Evolutionary conservation across 1,140 invertebrate species (phyloP), one percentile per base, ranked within the genome.

Genomic region (Drosophila parabipectinata): DNA sequence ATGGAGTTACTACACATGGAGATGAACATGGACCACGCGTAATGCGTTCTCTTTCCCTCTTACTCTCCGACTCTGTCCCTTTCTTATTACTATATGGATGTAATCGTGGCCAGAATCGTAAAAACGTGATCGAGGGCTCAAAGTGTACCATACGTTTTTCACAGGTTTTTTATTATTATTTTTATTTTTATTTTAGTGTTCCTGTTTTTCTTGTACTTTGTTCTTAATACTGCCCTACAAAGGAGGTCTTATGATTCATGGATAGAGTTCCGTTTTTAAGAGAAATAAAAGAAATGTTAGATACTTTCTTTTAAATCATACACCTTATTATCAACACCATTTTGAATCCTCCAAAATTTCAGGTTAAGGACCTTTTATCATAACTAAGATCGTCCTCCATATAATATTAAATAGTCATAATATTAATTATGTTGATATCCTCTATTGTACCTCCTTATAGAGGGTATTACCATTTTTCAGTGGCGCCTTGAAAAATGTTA

Each of bases 81-180:
- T 74, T 66, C 62, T 26, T 8, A 51, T 66, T 74, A 32, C 15
- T 44, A 44, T 18, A 44, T 44, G n/a, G n/a, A n/a, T n/a, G 69
- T 88, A 85, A 85, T 88, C 82, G 82, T 85, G 78, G 74, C 69
- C 64, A 63, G 82, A 85, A 85, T 85, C 82, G 78, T 87, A 37
- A 85, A 87, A 85, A 85, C 82, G 82, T 85, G 82, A 85, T 85
- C 82, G 82, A 85, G 82, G 84, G 83, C 82, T 76, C 78, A 68
- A 87, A 87, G 82, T 87, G 62, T 82, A 78, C 77, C 56, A 68
- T 85, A 66, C 53, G 78, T 81, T 75, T 84, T 75, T 75, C 52
- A 74, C 85, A 77, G 78, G 66, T 74, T 37, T 45, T 69, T 21
- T 21, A 21, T 21, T 21, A 3, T 44, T 44, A 7, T 44, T 6